Evolutionary conservation across 2,797 vertebrate genomes (phyloP).

Genomic region (Sebastes miniatus): DNA sequence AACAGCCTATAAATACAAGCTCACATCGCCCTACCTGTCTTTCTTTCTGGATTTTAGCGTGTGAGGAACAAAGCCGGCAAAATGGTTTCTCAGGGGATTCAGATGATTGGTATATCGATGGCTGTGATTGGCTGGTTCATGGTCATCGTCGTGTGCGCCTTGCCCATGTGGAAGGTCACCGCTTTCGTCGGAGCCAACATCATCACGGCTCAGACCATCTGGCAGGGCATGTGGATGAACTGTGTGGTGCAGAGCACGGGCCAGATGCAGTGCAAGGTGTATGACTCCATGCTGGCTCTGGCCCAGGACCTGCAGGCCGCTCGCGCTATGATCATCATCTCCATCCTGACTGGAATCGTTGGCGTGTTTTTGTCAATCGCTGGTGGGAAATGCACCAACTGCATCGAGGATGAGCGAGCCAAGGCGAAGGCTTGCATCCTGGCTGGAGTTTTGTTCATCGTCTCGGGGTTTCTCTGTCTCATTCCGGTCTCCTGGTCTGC

Average conservation of each 20-base stretch:
- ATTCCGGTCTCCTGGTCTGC: slow-evolving; percentile 85
- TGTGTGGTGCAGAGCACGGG: slow-evolving; percentile 86
- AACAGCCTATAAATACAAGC: slow-evolving; percentile 57
- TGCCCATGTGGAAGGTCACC: slow-evolving; percentile 83
- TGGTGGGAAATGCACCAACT: slow-evolving; percentile 87
- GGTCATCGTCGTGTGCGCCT: slow-evolving; percentile 71
- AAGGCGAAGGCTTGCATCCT: slow-evolving; percentile 81
- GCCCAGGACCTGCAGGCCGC: slow-evolving; percentile 80
- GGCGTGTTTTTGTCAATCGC: slow-evolving; percentile 76
- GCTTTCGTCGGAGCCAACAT: slow-evolving; percentile 84
- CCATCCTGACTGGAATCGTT: slow-evolving; percentile 76
- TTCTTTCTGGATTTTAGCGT: neutral
- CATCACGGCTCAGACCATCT: slow-evolving; percentile 81
- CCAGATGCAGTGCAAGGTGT: slow-evolving; percentile 86
- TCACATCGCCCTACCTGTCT: neutral
- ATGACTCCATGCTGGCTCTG: slow-evolving; percentile 83
- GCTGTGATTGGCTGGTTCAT: slow-evolving; percentile 77
- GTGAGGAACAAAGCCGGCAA: neutral
- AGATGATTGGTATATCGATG: slow-evolving; percentile 71
- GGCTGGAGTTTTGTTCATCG: slow-evolving; percentile 78
- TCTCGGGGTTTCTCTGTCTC: slow-evolving; percentile 79
- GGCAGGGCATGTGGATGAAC: slow-evolving; percentile 86
- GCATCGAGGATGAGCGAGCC: slow-evolving; percentile 74
- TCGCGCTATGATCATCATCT: slow-evolving; percentile 79
- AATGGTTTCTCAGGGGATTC: slow-evolving; percentile 82